Evolutionary conservation across 1,140 invertebrate species (phyloP).

Genomic region (Nymphalis io): DNA sequence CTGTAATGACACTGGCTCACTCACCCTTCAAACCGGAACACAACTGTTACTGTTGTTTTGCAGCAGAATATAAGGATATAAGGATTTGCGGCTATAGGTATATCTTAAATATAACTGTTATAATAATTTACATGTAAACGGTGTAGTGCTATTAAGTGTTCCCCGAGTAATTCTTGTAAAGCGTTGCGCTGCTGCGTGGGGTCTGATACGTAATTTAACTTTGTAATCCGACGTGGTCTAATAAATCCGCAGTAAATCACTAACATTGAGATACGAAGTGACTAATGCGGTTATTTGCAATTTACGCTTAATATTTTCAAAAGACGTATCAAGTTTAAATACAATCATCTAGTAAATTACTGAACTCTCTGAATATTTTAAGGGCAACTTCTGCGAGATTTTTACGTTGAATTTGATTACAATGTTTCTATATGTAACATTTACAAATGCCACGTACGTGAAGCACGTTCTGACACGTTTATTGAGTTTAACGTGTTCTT

Average conservation of each 20-base stretch:
- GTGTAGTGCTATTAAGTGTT: slow-evolving; percentile 16
- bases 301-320: slow-evolving; percentile 23
- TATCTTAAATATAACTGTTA: neutral
- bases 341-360: neutral
- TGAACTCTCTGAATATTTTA: neutral
- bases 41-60: neutral
- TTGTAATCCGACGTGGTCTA: slow-evolving; percentile 49
- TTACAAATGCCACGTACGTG: too few species aligned
- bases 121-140: slow-evolving; percentile 5
- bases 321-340: neutral
- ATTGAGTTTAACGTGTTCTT: too few species aligned
- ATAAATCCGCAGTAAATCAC: slow-evolving; percentile 41
- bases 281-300: slow-evolving; percentile 31
- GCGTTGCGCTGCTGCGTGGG: slow-evolving; percentile 33
- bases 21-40: too few species aligned
- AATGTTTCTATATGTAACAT: too few species aligned
- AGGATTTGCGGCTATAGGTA: too few species aligned
- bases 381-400: too few species aligned
- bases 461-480: too few species aligned
- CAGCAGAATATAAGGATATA: too few species aligned
- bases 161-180: slow-evolving; percentile 22
- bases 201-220: slow-evolving; percentile 43
- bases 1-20: too few species aligned
- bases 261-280: slow-evolving; percentile 32
- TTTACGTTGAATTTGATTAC: neutral